Base-by-base conservation (phyloP, 2,888 invertebrate genomes). In the Pyrgus malvae region DNA sequence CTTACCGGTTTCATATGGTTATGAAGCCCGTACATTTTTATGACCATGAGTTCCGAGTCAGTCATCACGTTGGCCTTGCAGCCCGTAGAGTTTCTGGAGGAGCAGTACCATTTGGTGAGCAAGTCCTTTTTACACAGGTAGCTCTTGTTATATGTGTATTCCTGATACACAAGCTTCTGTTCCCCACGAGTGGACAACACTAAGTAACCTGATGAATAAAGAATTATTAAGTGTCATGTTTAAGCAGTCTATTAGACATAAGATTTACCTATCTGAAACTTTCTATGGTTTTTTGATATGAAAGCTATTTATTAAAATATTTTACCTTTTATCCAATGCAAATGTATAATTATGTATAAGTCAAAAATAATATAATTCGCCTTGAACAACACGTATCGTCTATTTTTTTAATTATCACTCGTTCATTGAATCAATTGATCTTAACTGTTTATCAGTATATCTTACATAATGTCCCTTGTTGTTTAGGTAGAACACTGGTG, bases 401-500 rank as follows among this genome's bases (percentile, higher is more conserved):
- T n/a, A n/a, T n/a, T n/a, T n/a, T n/a, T n/a, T n/a, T n/a, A n/a
- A n/a, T n/a, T n/a, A n/a, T n/a, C n/a, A n/a, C n/a, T n/a, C n/a
- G n/a, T n/a, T n/a, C n/a, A n/a, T n/a, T n/a, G n/a, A n/a, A n/a
- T n/a, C n/a, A 23, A 23, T 6, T 6, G 6, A 4, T 23, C 8
- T 31, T 3, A 17, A 19, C 31, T 31, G 45, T 11, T 12, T 45
- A 19, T 45, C 12, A 19, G 31, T 45, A 8, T 16, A 14, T 25
- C 84, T 70, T 0, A 79, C 63, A 55, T 85, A 86, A 23, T 78
- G 70, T 0, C 84, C 86, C 1, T 62, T 53, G 1, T 76, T 67
- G 53, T 78, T 82, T 0, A 83, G 61, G 55, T 82, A 83, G 59
- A 82, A 86, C 3, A 76, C 66, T 0, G 88, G 88, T 0, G 86